Percentiles rank a stretch among this genome's conserved stretches.
Conservation (phyloP, 2,888 invertebrate genomes). For the Drosophila subquinaria region DNA sequence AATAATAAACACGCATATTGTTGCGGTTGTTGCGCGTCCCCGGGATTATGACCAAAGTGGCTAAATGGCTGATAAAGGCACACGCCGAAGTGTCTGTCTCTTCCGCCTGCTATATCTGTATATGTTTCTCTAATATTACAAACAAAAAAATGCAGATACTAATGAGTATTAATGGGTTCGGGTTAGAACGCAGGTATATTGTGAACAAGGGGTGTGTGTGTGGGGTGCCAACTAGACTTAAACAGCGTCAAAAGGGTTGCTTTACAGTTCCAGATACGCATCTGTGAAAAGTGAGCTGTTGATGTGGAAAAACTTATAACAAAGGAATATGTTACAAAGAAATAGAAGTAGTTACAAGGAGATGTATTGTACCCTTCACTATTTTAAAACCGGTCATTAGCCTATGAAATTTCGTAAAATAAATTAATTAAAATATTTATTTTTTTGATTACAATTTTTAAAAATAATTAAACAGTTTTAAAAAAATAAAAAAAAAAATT, state of each 20-base stretch:
- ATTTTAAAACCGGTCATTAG: neutral
- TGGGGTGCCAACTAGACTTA: constrained; percentile 49
- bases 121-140: constrained; percentile 19
- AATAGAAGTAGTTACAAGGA: neutral
- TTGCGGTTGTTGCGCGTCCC: constrained; percentile 66
- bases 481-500: constrained; percentile 16
- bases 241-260: constrained; percentile 73
- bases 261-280: constrained; percentile 56
- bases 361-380: neutral
- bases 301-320: constrained; percentile 27
- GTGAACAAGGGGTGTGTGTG: constrained; percentile 26
- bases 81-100: constrained; percentile 49
- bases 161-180: constrained; percentile 78
- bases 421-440: neutral
- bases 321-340: constrained; percentile 4
- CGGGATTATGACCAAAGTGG: constrained; percentile 72
- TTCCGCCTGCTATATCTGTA: constrained; percentile 17
- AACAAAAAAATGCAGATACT: constrained; percentile 64
- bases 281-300: constrained; percentile 54
- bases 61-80: constrained; percentile 80
- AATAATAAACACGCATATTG: constrained; percentile 77
- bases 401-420: neutral
- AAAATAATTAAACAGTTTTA: no score
- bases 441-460: neutral
- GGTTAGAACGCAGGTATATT: constrained; percentile 53